A percentile compares a stretch with the other conserved stretches of the same genome.
These are phyloP conservation scores for Nyleta sp. DNA, from an alignment of 2,888 invertebrate genomes.

Conservation along the genomic window DNA sequence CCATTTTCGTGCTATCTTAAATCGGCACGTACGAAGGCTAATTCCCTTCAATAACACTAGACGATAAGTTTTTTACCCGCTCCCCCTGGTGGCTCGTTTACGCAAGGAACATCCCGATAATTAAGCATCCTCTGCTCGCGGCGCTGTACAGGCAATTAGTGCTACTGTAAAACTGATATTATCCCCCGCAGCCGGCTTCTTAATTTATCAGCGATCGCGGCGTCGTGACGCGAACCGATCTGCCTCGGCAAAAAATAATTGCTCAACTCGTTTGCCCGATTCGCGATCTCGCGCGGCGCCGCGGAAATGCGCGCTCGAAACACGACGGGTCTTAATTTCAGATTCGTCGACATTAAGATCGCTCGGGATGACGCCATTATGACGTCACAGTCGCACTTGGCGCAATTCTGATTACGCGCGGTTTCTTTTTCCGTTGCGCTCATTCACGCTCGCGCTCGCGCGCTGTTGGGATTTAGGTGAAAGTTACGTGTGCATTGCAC, in stretches of 20 bases:
- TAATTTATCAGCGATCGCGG: constrained; percentile 44
- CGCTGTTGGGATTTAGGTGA: constrained; percentile 59
- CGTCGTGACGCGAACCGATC: constrained; percentile 30
- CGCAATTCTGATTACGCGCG: constrained; percentile 30
- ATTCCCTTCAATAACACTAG: constrained; percentile 23
- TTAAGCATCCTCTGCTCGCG: constrained; percentile 50
- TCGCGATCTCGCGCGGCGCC: too few species aligned
- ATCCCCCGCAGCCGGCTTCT: too few species aligned
- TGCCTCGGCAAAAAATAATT: constrained; percentile 26
- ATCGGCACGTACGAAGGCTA: constrained; percentile 18
- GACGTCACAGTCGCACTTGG: constrained; percentile 21
- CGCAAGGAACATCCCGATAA: constrained; percentile 40
- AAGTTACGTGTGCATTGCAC: constrained; percentile 52
- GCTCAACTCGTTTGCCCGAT: too few species aligned
- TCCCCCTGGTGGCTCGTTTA: constrained; percentile 22
- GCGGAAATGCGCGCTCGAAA: too few species aligned
- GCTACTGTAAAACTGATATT: constrained; percentile 52
- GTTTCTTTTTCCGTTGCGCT: constrained; percentile 37
- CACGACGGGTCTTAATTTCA: too few species aligned
- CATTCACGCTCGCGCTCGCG: constrained; percentile 42
- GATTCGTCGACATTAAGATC: too few species aligned
- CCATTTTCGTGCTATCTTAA: constrained; percentile 51
- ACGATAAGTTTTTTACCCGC: constrained; percentile 25
- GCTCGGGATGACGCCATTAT: constrained; percentile 3
- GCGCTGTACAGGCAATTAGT: constrained; percentile 59